phyloP scores from a whole-genome alignment of 2,113 vertebrate genomes.

The Apteryx owenii region DNA sequence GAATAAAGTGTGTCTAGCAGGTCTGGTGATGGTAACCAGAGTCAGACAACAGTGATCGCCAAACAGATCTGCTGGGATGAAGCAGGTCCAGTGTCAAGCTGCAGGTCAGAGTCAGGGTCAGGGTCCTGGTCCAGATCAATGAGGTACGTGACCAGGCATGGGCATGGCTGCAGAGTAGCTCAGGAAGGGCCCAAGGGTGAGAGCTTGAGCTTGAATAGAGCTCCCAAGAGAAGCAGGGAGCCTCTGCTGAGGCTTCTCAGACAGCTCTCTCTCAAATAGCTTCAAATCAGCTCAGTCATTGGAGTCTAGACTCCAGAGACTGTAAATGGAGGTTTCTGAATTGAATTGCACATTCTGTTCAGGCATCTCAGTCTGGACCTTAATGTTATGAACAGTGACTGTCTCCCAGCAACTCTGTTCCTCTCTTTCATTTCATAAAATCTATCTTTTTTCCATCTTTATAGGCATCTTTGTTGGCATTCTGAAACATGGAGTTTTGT shows the following conservation, averaged over 20 bases:
- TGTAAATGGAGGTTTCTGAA: neutral
- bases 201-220: neutral
- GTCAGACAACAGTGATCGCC: neutral
- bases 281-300: neutral
- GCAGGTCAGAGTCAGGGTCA: neutral
- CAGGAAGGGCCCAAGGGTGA: neutral
- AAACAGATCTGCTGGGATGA: neutral
- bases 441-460: too few relatives aligned
- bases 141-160: neutral
- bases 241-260: neutral
- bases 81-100: neutral
- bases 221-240: neutral
- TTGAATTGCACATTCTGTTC: too few relatives aligned
- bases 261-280: neutral
- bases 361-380: neutral
- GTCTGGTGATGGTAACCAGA: neutral
- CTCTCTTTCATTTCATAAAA: too few relatives aligned
- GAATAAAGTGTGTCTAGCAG: neutral
- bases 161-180: neutral
- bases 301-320: neutral
- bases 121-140: neutral
- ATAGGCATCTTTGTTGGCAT: too few relatives aligned
- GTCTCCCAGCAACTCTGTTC: neutral
- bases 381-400: neutral
- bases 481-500: too few relatives aligned